Base-by-base conservation (phyloP, 2,113 vertebrate species). In the Clarias batrachus region DNA sequence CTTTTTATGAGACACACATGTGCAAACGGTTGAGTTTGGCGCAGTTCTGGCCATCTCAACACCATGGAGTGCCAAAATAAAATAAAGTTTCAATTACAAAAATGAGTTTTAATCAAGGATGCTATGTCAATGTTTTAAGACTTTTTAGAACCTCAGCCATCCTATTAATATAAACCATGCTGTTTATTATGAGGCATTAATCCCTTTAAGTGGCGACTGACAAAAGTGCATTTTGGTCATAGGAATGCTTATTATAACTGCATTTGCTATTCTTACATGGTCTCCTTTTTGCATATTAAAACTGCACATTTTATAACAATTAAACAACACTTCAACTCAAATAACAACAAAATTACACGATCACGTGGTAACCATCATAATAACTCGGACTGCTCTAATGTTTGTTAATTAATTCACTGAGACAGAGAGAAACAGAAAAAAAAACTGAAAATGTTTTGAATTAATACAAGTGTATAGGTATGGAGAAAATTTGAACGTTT, bases 391-490 rank as follows among this genome's bases (percentile, higher is more conserved):
- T 63, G 23, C 62, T 13, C n/a, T 66, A 14, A 3, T 11, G 23
- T 65, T 68, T 68, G 27, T 70, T 33, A 33, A 70, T 70, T 33
- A 16, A 70, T 70, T 33, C 87, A 33, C 25, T 33, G 59, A 57
- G 21, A 54, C 65, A 10, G n/a, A 78, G 85, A 59, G 19, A 79
- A 19, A 65, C 88, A 90, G 65, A 84, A 59, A 3, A 37, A 85
- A 71, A 41, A 48, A n/a, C n/a, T n/a, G 77, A 76, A 87, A 83
- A 89, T 70, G 13, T 19, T 70, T 10, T 19, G 30, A 37, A 71
- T 71, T 37, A 71, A 33, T 33, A 30, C 27, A 70, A 9, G 30
- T 71, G 17, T 37, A 9, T 37, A 71, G 37, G 80, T 73, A 52
- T 13, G 21, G n/a, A 71, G 41, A 21, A 21, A 37, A 71, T 78